phyloP scores from a whole-genome alignment of 2,113 vertebrate species.

The Rallus limicola region DNA sequence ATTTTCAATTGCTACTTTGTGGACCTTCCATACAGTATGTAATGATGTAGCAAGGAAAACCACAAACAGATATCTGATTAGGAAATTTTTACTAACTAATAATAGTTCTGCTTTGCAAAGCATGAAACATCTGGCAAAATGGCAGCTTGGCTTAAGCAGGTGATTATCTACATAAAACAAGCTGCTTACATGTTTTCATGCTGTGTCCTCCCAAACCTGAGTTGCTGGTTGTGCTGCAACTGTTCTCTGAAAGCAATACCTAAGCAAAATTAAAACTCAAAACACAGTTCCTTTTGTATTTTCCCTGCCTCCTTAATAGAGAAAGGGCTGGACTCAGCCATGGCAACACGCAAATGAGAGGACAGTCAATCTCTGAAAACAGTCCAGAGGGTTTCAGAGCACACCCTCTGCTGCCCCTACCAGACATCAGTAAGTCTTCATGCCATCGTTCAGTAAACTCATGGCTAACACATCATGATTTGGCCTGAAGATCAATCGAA shows the following conservation, averaged over 20 bases:
- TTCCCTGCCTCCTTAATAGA: neutral
- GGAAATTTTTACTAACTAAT: neutral
- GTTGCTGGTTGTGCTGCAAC: neutral
- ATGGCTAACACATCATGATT: neutral
- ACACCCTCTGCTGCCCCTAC: fast-evolving
- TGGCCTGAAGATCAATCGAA: fast-evolving
- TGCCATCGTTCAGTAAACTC: neutral
- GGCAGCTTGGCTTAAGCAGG: neutral
- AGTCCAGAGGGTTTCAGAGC: neutral
- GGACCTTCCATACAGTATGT: neutral
- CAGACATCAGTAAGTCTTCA: fast-evolving
- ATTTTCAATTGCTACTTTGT: neutral
- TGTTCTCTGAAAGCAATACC: neutral
- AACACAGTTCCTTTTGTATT: neutral
- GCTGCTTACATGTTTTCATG: neutral
- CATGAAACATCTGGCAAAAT: neutral
- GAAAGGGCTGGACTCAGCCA: neutral
- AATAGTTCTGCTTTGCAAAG: neutral
- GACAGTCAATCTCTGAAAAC: neutral
- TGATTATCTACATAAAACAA: neutral
- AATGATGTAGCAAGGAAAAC: neutral
- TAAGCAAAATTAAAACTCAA: neutral
- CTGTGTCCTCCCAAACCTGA: neutral
- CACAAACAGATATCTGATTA: neutral
- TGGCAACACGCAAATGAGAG: neutral